Base-by-base conservation (phyloP, 1,140 invertebrate species). In the Tenebrio molitor region DNA sequence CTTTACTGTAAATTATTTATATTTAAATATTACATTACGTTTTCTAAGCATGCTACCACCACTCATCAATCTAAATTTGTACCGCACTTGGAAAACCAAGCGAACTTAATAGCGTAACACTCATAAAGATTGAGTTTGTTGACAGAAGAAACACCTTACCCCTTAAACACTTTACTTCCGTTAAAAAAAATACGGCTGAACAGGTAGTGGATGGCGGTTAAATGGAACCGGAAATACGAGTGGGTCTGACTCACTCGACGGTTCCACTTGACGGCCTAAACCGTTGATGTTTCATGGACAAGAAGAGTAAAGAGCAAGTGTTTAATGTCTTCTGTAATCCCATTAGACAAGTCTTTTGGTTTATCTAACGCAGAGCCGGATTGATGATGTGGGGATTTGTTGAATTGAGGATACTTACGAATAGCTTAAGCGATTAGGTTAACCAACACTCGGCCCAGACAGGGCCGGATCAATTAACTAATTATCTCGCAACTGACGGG, bases 21-120 rank as follows among this genome's bases (percentile, higher is more conserved):
- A n/a, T n/a, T n/a, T n/a, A n/a, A n/a, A n/a, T n/a, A n/a, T n/a
- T n/a, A n/a, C n/a, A n/a, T n/a, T n/a, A n/a, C n/a, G n/a, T n/a
- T n/a, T n/a, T n/a, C n/a, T n/a, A n/a, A n/a, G n/a, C n/a, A n/a
- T n/a, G n/a, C 29, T 58, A 58, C 25, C 25, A 58, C 21, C 29
- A 58, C 50, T 58, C 50, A 58, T 58, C 50, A 58, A 58, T 58
- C 50, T 58, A 58, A 58, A 58, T 58, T 58, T 58, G n/a, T 23
- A 10, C 19, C 8, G 17, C 17, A 21, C 7, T 53, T 44, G 16
- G 8, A 44, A 44, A 44, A 44, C 8, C n/a, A 44, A 44, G 5
- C 12, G 29, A 58, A 58, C 19, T 33, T 29, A 58, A 58, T 58
- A 58, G 29, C n/a, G 21, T 17, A 29, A 25, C 50, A 29, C 50